Percentiles rank a stretch among this genome's conserved stretches.
These are phyloP conservation scores for Corythoichthys haematopterus DNA, from an alignment of 2,113 vertebrate species.

Conservation along the genomic window DNA sequence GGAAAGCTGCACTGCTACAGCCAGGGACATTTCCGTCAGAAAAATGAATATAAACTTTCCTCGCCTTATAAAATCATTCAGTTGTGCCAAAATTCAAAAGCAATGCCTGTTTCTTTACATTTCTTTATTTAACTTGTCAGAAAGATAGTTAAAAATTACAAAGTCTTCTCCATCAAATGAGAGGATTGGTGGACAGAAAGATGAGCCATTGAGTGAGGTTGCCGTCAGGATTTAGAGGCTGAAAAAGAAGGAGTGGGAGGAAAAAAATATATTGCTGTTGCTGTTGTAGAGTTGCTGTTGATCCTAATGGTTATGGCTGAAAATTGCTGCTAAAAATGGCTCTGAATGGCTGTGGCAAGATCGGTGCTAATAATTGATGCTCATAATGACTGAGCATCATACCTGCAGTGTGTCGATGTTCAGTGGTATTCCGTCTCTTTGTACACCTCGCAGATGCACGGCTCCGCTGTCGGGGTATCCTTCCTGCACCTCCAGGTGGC, in stretches of 20 bases:
- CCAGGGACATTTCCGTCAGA: too few species aligned
- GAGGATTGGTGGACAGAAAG: slow-evolving; percentile 48
- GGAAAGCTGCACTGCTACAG: too few species aligned
- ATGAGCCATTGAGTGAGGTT: slow-evolving; percentile 66
- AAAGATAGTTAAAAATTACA: too few species aligned
- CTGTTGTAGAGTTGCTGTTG: background rate
- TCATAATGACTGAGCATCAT: background rate
- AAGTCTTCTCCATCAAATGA: slow-evolving; percentile 43
- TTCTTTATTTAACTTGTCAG: too few species aligned
- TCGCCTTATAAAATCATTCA: too few species aligned
- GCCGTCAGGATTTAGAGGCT: slow-evolving; percentile 42
- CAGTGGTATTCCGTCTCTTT: slow-evolving; percentile 43
- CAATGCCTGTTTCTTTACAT: too few species aligned
- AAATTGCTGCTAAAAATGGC: background rate
- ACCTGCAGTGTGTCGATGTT: slow-evolving; percentile 56
- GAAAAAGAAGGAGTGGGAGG: slow-evolving; percentile 17
- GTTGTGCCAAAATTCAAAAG: too few species aligned
- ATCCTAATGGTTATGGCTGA: background rate
- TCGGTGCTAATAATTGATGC: background rate
- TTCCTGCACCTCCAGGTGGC: slow-evolving; percentile 61
- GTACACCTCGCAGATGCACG: slow-evolving; percentile 48
- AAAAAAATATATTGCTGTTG: background rate
- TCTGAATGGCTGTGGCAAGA: background rate
- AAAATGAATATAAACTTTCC: too few species aligned
- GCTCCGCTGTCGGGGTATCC: slow-evolving; percentile 60